These are phyloP conservation scores for Sapajus apella DNA, from an alignment of 2,113 vertebrate species.

Conservation along the genomic window DNA sequence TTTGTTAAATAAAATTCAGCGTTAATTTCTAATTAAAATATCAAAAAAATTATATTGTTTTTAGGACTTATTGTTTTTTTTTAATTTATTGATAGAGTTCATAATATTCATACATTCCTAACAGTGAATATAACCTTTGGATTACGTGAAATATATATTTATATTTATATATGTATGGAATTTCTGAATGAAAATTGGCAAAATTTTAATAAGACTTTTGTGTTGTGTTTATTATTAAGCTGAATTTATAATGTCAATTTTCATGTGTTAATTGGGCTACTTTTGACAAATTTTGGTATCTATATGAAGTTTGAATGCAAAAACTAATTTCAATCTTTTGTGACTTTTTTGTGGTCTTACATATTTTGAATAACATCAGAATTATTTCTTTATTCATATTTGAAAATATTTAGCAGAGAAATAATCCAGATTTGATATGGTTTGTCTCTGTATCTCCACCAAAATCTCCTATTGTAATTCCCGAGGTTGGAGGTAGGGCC, in stretches of 20 bases:
- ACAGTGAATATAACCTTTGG: not conserved
- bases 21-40: not conserved
- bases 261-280: not conserved
- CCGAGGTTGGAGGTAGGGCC: no score
- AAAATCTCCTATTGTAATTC: no score
- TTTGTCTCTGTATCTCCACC: no score
- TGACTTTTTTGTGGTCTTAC: not conserved
- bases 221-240: not conserved
- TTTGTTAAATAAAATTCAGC: slow-evolving; percentile 6
- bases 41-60: not conserved
- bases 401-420: no score
- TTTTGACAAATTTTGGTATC: not conserved
- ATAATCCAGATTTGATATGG: no score
- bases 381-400: not conserved
- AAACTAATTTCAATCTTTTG: not conserved
- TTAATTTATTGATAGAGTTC: not conserved
- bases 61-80: not conserved
- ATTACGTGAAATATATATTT: not conserved
- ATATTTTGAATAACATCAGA: not conserved
- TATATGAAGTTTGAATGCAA: not conserved
- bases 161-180: not conserved
- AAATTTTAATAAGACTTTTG: not conserved
- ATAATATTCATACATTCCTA: not conserved
- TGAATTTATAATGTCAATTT: not conserved
- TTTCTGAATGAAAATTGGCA: not conserved